Conservation (phyloP, 2,888 invertebrate species). For the Drosophila recens region DNA sequence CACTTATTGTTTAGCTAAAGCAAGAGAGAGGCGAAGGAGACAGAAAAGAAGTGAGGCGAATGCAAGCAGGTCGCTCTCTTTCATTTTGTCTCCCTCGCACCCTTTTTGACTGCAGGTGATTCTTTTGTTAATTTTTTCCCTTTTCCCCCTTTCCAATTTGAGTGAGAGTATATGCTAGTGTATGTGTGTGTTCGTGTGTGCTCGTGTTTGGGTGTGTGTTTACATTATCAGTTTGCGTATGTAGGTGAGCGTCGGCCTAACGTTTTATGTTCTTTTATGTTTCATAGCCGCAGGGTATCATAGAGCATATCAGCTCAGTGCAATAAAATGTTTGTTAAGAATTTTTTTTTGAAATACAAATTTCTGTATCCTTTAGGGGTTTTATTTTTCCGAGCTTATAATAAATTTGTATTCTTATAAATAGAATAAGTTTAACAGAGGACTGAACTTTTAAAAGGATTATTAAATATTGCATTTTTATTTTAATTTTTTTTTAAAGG, state of each 20-base stretch:
- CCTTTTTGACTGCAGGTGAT: constrained; percentile 43
- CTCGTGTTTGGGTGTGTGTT: constrained; percentile 17
- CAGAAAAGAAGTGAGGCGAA: constrained; percentile 15
- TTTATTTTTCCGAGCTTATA: background rate
- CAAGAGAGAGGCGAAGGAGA: constrained; percentile 4
- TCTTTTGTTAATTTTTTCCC: constrained; percentile 35
- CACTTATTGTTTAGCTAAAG: constrained; percentile 28
- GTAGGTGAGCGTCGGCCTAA: constrained; percentile 64
- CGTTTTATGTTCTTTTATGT: constrained; percentile 30
- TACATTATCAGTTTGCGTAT: constrained; percentile 45
- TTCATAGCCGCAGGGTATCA: constrained; percentile 26
- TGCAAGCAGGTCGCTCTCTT: constrained; percentile 22
- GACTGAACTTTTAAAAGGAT: too few species aligned
- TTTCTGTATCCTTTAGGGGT: background rate
- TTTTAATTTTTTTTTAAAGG: too few species aligned
- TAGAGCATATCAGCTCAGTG: constrained; percentile 14
- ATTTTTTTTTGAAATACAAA: too few species aligned
- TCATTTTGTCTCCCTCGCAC: background rate
- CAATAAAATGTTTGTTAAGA: background rate
- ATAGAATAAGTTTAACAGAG: too few species aligned
- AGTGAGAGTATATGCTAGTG: constrained; percentile 3
- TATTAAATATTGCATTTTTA: too few species aligned
- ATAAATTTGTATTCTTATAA: too few species aligned
- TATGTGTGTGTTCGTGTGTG: constrained; percentile 3
- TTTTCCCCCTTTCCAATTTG: constrained; percentile 16